Evolutionary conservation across 30 jellyfish, hydroid and myxozoan genomes (phyloP), one percentile per base, ranked within the genome.

Genomic region (Hydractinia echinata): DNA sequence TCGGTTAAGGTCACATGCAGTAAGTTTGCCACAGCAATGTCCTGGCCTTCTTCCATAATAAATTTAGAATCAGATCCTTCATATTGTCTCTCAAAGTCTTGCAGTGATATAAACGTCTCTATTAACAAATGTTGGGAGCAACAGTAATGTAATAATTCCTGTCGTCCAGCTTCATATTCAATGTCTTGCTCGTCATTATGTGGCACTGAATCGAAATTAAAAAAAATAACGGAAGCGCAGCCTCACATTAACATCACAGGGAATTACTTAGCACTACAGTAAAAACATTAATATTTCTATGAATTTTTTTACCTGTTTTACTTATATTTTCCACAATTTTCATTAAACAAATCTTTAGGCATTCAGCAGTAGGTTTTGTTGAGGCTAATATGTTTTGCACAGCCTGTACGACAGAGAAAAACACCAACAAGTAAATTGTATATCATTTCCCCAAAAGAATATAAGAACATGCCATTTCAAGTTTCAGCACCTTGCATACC

Each of bases 91-190:
- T 4, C 60, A 14, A 82, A 79, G 13, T 44, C 20, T 10, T 81
- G 52, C 5, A 81, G 72, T 10, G 79, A 51, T 16, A 77, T 5
- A 53, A 49, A 85, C 7, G 54, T 50, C 19, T 66, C 21, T 8
- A 85, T 66, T 53, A 85, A 78, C 19, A 56, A 72, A n/a, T 54
- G 60, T 48, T 85, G 94, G 6, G 70, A 19, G 39, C n/a, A 6
- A 55, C 88, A 76, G 81, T 55, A 85, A 19, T 51, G 73, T 14
- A 62, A 8, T 14, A 85, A 68, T 44, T 10, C 44, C 5, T 51
- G 58, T 19, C 62, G 81, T 18, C 66, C 94, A 49, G 84, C 53
- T 55, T 76, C 56, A 51, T 53, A 77, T 55, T 85, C 94, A 13
- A 85, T 55, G 69, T 85, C 94, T 64, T 68, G 84, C 44, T 61